Evolutionary conservation across 2,888 invertebrate species (phyloP).

Genomic region (Brassicogethes aeneus): DNA sequence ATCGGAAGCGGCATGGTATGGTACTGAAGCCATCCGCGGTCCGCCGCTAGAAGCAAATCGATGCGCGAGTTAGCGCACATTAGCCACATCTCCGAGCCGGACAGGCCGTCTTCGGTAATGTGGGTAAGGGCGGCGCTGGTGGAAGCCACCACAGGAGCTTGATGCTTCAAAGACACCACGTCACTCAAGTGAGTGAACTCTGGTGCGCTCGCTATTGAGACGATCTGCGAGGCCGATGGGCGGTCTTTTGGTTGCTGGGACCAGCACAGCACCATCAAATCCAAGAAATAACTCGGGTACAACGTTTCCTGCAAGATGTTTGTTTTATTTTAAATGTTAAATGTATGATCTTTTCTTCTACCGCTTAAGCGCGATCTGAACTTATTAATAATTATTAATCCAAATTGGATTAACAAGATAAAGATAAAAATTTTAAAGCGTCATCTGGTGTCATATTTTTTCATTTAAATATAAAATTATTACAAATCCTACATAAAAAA

Average conservation of each 20-base stretch:
- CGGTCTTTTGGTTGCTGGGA: slow-evolving; percentile 75
- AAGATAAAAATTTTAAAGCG: too few species aligned
- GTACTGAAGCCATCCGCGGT: slow-evolving; percentile 54
- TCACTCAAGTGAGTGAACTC: slow-evolving; percentile 87
- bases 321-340: too few species aligned
- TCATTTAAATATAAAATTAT: too few species aligned
- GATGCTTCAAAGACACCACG: slow-evolving; percentile 62
- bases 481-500: too few species aligned
- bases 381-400: too few species aligned
- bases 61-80: slow-evolving; percentile 58
- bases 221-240: slow-evolving; percentile 90
- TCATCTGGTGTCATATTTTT: too few species aligned
- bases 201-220: slow-evolving; percentile 84
- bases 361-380: too few species aligned
- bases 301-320: slow-evolving; percentile 76
- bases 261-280: slow-evolving; percentile 96
- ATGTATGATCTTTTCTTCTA: too few species aligned
- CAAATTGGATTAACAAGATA: too few species aligned
- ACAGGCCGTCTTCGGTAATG: slow-evolving; percentile 47
- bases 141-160: slow-evolving; percentile 56
- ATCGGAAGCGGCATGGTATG: slow-evolving; percentile 48
- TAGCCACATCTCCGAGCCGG: slow-evolving; percentile 67
- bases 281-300: slow-evolving; percentile 82
- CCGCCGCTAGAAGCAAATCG: slow-evolving; percentile 48
- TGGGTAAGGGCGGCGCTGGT: slow-evolving; percentile 43